Percentiles rank a stretch among this genome's conserved stretches.
These are phyloP conservation scores for Drymodes brunneopygia DNA, from an alignment of 2,113 vertebrate species.

Conservation along the genomic window DNA sequence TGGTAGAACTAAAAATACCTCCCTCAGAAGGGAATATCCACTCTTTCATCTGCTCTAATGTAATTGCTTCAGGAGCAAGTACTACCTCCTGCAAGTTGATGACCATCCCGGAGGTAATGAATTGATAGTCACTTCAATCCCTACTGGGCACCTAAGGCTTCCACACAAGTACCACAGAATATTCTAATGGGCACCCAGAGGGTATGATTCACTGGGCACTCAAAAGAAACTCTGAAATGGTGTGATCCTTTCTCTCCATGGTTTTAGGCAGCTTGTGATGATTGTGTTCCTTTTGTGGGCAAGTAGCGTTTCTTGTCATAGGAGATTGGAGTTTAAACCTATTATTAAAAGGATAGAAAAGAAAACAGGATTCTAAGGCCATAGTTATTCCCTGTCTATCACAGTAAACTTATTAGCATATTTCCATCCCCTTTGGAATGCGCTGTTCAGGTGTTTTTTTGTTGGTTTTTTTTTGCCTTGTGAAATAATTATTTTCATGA, in stretches of 20 bases:
- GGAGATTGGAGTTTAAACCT: neutral
- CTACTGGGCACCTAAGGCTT: neutral
- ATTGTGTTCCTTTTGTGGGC: neutral
- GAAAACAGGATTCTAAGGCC: neutral
- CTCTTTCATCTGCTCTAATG: neutral
- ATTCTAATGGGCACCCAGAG: neutral
- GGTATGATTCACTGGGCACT: neutral
- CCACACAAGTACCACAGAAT: neutral
- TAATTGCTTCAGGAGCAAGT: neutral
- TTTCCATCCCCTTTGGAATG: neutral
- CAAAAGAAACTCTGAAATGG: neutral
- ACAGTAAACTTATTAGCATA: neutral
- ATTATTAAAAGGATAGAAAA: neutral
- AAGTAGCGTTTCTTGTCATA: neutral
- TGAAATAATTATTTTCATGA: neutral
- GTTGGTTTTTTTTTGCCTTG: neutral
- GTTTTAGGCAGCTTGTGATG: neutral
- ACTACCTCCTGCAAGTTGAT: neutral
- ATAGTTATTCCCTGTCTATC: neutral
- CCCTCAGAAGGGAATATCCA: neutral
- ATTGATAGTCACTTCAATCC: neutral
- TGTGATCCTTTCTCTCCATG: neutral
- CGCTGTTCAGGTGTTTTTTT: neutral
- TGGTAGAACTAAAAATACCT: neutral
- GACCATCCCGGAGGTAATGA: neutral